These are phyloP conservation scores for Bos indicus DNA, from an alignment of 2,113 vertebrate genomes.

Conservation along the genomic window DNA sequence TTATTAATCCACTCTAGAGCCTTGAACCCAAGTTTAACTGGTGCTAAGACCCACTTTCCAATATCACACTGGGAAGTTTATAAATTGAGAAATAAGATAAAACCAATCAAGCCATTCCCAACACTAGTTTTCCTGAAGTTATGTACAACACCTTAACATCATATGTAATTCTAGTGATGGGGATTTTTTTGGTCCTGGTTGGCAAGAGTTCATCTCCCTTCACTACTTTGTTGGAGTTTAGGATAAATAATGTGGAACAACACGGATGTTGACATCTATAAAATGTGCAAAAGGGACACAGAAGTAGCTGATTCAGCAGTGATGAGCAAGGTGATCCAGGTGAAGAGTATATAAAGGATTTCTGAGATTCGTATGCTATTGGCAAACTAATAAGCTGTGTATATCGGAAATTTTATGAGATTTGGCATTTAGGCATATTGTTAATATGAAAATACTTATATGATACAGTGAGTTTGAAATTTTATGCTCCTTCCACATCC, in stretches of 20 bases:
- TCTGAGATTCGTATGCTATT: background rate
- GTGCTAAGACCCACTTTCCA: background rate
- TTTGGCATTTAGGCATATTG: background rate
- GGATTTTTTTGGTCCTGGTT: background rate
- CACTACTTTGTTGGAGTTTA: background rate
- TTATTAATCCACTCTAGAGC: background rate
- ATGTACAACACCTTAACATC: background rate
- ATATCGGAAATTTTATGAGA: background rate
- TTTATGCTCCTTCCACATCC: background rate
- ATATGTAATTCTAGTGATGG: background rate
- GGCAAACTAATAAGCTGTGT: background rate
- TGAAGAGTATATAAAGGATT: background rate
- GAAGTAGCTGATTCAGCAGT: background rate
- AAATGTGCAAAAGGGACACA: background rate
- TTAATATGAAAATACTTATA: slow-evolving; percentile 11
- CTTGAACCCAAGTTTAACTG: background rate
- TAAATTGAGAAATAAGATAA: background rate
- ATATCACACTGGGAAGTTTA: background rate
- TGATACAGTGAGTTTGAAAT: background rate
- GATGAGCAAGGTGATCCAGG: background rate
- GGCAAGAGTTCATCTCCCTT: background rate
- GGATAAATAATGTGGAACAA: background rate
- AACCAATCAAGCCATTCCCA: background rate
- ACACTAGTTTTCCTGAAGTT: background rate
- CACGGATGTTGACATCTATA: background rate